These are phyloP conservation scores for Tokudaia tokunoshimensis DNA, from an alignment of 2,797 vertebrate genomes.

Conservation along the genomic window DNA sequence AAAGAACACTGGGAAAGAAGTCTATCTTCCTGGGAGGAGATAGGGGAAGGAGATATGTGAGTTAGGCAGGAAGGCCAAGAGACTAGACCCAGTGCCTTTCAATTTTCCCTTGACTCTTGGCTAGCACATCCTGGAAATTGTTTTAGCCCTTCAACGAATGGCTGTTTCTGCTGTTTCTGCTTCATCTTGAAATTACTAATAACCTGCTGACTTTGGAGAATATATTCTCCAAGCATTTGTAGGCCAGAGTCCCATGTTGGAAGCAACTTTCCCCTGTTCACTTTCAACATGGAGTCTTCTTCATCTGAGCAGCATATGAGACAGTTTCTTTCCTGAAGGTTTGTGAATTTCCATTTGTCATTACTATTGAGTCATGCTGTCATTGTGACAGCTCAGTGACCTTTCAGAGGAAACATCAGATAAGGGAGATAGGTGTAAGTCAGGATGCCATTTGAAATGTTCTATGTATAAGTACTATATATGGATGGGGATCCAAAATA, in stretches of 20 bases:
- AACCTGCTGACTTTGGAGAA: neutral
- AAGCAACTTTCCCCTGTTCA: constrained; percentile 5
- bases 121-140: neutral
- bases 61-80: neutral
- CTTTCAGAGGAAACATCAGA: constrained; percentile 74
- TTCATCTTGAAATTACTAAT: neutral
- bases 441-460: constrained; percentile 65
- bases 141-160: neutral
- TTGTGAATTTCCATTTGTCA: constrained; percentile 72
- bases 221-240: neutral
- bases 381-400: constrained; percentile 69
- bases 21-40: neutral
- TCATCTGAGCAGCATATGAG: constrained; percentile 61
- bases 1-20: neutral
- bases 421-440: constrained; percentile 49
- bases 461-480: constrained; percentile 42
- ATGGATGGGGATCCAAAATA: constrained; percentile 65
- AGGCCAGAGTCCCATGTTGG: neutral
- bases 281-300: neutral
- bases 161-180: neutral
- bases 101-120: neutral
- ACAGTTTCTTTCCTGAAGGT: constrained; percentile 69
- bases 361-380: constrained; percentile 69
- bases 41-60: neutral
- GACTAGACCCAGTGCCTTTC: neutral